A percentile compares a stretch with the other conserved stretches of the same genome.
These are phyloP conservation scores for Boloria selene DNA, from an alignment of 2,888 invertebrate species.

Conservation along the genomic window DNA sequence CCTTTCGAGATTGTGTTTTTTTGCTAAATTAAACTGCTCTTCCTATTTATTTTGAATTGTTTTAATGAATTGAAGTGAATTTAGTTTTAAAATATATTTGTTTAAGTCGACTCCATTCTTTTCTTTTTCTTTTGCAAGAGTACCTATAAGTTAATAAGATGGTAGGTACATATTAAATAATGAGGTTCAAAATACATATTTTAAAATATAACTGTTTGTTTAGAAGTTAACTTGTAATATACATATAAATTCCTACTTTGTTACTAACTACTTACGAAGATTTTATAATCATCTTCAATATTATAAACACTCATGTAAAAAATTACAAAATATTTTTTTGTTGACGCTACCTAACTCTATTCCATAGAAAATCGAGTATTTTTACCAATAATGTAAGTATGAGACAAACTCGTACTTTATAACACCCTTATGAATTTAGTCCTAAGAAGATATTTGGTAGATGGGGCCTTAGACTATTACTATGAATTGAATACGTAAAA, in stretches of 20 bases:
- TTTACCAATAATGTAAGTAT: constrained; percentile 52
- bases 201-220: too few species aligned
- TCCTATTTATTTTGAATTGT: neutral
- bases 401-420: constrained; percentile 28
- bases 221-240: too few species aligned
- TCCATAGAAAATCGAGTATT: constrained; percentile 44
- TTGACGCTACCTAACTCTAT: constrained; percentile 44
- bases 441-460: constrained; percentile 23
- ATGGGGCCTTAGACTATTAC: constrained; percentile 23
- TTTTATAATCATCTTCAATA: neutral
- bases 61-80: constrained; percentile 2
- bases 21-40: constrained; percentile 7
- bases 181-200: too few species aligned
- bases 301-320: neutral
- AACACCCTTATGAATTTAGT: constrained; percentile 31
- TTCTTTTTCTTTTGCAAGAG: too few species aligned
- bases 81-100: neutral
- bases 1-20: constrained; percentile 14
- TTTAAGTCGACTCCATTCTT: neutral
- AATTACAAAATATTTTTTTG: constrained; percentile 34
- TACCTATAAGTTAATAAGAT: too few species aligned
- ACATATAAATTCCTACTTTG: too few species aligned
- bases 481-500: constrained; percentile 32
- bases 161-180: too few species aligned
- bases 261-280: neutral